These are phyloP conservation scores for Perognathus longimembris DNA, from an alignment of 2,113 vertebrate genomes.

Conservation along the genomic window DNA sequence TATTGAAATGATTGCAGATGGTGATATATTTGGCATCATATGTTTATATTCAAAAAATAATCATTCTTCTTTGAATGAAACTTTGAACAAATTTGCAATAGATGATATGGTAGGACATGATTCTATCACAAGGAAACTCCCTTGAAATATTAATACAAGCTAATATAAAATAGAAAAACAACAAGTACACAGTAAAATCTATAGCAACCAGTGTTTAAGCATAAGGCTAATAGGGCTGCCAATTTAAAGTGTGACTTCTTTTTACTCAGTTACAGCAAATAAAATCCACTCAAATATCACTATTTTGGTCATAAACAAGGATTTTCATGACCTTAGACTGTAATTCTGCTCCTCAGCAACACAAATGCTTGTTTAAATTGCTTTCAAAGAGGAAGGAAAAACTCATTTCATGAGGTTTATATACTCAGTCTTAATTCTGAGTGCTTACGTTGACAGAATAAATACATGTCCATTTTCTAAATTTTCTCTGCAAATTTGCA, in stretches of 20 bases:
- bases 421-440: conserved; percentile 40
- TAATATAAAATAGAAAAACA: no score
- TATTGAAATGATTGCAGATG: background rate
- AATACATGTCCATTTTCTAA: conserved; percentile 51
- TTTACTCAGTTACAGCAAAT: background rate
- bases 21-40: background rate
- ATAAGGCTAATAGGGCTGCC: background rate
- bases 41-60: conserved; percentile 15
- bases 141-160: no score
- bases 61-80: conserved; percentile 17
- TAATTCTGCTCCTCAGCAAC: background rate
- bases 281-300: background rate
- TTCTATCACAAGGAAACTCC: no score
- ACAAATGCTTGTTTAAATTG: conserved; percentile 21
- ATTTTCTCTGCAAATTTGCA: conserved; percentile 37
- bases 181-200: background rate
- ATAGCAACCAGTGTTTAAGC: background rate
- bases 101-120: no score
- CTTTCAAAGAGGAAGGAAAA: conserved; percentile 40
- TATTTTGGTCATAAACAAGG: background rate
- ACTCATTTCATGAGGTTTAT: background rate
- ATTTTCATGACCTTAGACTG: background rate
- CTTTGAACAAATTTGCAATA: background rate
- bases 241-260: background rate
- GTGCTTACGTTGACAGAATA: conserved; percentile 38